These are phyloP conservation scores for Macrostomum cliftonense DNA, from an alignment of 2,888 invertebrate species.

Conservation along the genomic window DNA sequence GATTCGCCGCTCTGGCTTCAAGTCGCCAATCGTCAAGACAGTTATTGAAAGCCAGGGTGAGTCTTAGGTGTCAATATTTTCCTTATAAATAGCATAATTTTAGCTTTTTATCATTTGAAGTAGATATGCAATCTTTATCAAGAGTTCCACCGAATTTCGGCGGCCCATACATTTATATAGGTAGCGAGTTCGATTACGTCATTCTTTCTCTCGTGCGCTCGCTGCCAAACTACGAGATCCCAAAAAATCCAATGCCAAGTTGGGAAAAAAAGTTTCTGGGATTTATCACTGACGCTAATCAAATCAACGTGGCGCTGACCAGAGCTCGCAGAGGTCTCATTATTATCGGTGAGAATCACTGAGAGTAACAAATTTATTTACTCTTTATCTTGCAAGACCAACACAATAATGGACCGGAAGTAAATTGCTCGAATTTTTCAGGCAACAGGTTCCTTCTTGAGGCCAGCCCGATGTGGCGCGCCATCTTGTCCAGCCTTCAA, in stretches of 20 bases:
- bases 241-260: conserved; percentile 19
- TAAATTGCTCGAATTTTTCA: no score
- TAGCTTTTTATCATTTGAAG: not conserved
- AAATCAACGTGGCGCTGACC: conserved; percentile 27
- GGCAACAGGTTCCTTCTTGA: no score
- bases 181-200: conserved; percentile 28
- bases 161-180: conserved; percentile 16
- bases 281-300: conserved; percentile 26
- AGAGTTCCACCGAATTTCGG: no score
- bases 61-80: not conserved
- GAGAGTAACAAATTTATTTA: no score
- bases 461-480: no score
- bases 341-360: conserved; percentile 27
- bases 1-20: no score
- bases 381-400: no score
- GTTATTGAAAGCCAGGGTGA: conserved; percentile 22
- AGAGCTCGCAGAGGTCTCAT: conserved; percentile 25
- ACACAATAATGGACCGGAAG: no score
- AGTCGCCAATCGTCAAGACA: conserved; percentile 15
- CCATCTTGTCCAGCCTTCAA: no score
- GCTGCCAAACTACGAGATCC: conserved; percentile 18
- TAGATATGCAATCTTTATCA: no score
- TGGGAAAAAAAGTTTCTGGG: conserved; percentile 28
- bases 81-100: no score
- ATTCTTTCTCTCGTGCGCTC: conserved; percentile 26